These are phyloP conservation scores for Cherax destructor DNA, from an alignment of 1,140 invertebrate species.

Conservation along the genomic window DNA sequence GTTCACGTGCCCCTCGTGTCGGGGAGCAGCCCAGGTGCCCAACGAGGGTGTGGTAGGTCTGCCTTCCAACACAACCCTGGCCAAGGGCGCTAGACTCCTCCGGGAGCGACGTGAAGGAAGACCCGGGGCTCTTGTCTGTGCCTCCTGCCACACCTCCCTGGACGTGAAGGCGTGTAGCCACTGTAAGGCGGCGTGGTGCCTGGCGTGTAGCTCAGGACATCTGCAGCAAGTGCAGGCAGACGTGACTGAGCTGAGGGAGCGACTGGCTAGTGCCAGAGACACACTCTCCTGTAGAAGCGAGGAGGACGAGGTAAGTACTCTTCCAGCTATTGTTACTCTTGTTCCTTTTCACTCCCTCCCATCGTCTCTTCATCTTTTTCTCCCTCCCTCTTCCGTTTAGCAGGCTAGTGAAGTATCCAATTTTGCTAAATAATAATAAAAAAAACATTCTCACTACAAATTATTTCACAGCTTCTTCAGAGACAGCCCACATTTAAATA, in stretches of 20 bases:
- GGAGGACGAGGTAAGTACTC: slow-evolving; percentile 77
- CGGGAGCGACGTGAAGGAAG: not conserved
- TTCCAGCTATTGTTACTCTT: not conserved
- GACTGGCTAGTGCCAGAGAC: slow-evolving; percentile 77
- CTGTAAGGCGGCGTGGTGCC: slow-evolving; percentile 77
- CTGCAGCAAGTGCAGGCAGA: slow-evolving; percentile 78
- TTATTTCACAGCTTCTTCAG: no score
- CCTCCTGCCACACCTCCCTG: not conserved
- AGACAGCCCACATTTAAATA: no score
- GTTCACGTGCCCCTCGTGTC: slow-evolving; percentile 71
- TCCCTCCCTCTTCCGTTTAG: no score
- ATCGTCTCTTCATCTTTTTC: no score
- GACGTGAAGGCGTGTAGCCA: slow-evolving; percentile 32
- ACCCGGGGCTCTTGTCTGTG: not conserved
- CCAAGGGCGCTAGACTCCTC: slow-evolving; percentile 77
- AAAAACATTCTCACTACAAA: no score
- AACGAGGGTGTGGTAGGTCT: slow-evolving; percentile 75
- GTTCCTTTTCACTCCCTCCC: not conserved
- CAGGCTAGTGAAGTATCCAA: no score
- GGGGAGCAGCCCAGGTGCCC: slow-evolving; percentile 57
- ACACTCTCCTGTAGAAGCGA: slow-evolving; percentile 78
- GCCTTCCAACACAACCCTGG: slow-evolving; percentile 80
- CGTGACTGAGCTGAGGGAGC: slow-evolving; percentile 77
- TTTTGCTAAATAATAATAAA: no score
- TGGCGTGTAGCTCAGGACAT: slow-evolving; percentile 79